Base-by-base conservation (phyloP, 2,113 vertebrate species). In the Mesoclemmys tuberculata region DNA sequence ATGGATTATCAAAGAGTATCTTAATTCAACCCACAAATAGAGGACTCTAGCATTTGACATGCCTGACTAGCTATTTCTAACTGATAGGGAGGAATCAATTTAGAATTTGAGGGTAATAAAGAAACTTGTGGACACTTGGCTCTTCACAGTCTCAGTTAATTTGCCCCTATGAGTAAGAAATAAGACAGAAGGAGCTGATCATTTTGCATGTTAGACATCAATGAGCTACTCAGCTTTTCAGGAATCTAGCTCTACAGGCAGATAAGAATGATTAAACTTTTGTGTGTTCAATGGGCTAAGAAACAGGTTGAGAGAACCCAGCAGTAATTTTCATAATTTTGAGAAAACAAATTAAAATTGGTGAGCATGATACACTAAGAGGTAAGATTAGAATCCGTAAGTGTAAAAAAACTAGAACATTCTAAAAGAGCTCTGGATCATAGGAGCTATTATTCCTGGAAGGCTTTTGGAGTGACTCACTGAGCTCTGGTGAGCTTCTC, bases 331-430 rank as follows among this genome's bases (percentile, higher is more conserved):
- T 24, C 31, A 80, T 90, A 4, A 1, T 77, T 86, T 89, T 35
- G n/a, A 86, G 46, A 13, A 91, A 31, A 19, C 81, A 90, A 58
- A 71, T 80, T 21, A 29, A 13, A 27, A 51, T 75, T 64, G 16
- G 56, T 79, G 21, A 7, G 31, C n/a, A 21, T 1, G 2, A 5
- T 9, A 1, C 4, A 27, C 9, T 0, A 84, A 31, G 83, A 44
- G 8, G 71, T 41, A 58, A 49, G 12, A 2, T 9, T 22, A 38
- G 75, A 24, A 46, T 1, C 4, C 3, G 41, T 51, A 3, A 3
- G 24, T 55, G 90, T 83, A 29, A 90, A 61, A 82, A 84, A 16
- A 13, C 1, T 58, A 16, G 31, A 84, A 27, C 0, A 0, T 27
- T 5, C 9, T 22, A 3, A 35, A 18, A 19, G 38, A 79, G 2